phyloP scores from a whole-genome alignment of 2,888 invertebrate species.

The Trachelus stipa region DNA sequence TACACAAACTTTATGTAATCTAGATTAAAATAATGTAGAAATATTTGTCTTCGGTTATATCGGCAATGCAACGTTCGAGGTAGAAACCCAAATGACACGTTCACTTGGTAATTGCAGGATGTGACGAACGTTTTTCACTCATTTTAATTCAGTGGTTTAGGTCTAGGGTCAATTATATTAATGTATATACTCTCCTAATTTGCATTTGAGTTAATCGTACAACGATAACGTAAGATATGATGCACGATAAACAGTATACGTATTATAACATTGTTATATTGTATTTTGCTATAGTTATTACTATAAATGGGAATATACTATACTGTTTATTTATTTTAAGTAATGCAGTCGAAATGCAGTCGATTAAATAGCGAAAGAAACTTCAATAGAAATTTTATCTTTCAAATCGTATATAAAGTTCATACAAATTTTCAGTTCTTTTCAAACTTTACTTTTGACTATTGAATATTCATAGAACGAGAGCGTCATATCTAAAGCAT shows the following conservation, averaged over 20 bases:
- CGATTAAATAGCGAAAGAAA: too few species aligned
- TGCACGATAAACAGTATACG: not conserved
- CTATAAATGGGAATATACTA: not conserved
- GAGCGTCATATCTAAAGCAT: not conserved
- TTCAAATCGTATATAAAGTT: too few species aligned
- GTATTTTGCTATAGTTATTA: not conserved
- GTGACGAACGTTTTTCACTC: conserved; percentile 36
- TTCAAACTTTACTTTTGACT: not conserved
- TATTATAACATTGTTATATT: not conserved
- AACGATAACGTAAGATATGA: not conserved
- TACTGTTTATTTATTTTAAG: not conserved
- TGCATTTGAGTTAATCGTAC: conserved; percentile 20
- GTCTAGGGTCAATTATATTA: conserved; percentile 40
- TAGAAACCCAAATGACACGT: conserved; percentile 32
- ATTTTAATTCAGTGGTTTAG: conserved; percentile 32
- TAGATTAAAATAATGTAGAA: not conserved
- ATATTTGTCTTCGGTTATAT: not conserved
- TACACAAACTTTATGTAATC: conserved; percentile 13
- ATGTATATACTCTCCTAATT: conserved; percentile 37
- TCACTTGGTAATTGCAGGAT: conserved; percentile 37
- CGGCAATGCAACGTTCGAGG: not conserved
- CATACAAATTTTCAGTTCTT: too few species aligned
- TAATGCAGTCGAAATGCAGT: too few species aligned
- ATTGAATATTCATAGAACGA: not conserved
- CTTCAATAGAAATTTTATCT: too few species aligned